phyloP scores from a whole-genome alignment of 2,797 vertebrate species.

The Threskiornis aethiopicus region DNA sequence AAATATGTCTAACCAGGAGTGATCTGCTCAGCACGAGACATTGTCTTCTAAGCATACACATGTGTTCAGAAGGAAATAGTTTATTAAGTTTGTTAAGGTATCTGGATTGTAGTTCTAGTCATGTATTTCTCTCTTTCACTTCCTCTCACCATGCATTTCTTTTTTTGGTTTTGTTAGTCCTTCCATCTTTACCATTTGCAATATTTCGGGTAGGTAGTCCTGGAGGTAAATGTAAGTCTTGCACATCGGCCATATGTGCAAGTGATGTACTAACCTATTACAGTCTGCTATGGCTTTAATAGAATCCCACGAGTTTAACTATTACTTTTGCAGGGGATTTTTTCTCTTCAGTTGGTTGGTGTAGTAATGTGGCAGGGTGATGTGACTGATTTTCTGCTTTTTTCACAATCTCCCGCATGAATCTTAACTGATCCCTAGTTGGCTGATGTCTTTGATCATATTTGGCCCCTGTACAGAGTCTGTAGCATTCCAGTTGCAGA shows the following conservation, averaged over 20 bases:
- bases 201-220: not conserved
- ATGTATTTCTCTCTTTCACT: not conserved
- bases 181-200: not conserved
- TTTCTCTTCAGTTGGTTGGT: not conserved
- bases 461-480: not conserved
- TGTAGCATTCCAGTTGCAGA: not conserved
- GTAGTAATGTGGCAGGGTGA: not conserved
- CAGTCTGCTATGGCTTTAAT: not conserved
- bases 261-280: not conserved
- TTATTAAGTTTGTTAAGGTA: not conserved
- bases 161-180: not conserved
- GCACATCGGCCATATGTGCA: not conserved
- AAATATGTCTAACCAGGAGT: not conserved
- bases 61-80: not conserved
- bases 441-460: not conserved
- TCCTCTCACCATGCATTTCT: fast-evolving
- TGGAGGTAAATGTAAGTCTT: not conserved
- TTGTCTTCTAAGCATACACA: not conserved
- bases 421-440: not conserved
- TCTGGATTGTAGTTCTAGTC: not conserved
- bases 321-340: not conserved
- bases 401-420: not conserved
- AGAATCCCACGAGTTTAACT: not conserved
- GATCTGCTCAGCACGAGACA: not conserved
- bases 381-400: not conserved